phyloP scores from a whole-genome alignment of 1,140 invertebrate species.

The Yoshiicerus persimilis region DNA sequence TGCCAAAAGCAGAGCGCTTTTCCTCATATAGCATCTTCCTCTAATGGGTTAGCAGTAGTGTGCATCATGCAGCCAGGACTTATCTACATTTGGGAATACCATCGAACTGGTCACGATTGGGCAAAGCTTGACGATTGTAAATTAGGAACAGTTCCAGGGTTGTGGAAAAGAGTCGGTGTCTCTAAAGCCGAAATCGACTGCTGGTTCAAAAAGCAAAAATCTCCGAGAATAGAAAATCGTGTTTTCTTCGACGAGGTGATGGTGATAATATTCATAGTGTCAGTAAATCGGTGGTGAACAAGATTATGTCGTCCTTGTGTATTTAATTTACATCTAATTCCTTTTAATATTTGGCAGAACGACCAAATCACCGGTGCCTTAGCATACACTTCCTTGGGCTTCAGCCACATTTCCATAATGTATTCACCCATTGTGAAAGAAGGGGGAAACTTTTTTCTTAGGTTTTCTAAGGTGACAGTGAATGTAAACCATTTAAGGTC shows the following conservation, averaged over 20 bases:
- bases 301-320: no score
- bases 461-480: not conserved
- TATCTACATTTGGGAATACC: not conserved
- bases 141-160: not conserved
- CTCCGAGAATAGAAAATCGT: not conserved
- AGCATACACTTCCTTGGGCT: not conserved
- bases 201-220: not conserved
- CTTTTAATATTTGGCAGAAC: not conserved
- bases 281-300: no score
- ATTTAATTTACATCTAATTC: no score
- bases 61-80: not conserved
- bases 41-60: not conserved
- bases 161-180: not conserved
- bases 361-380: not conserved
- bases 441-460: not conserved
- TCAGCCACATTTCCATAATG: not conserved
- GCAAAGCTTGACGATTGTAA: not conserved
- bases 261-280: not conserved
- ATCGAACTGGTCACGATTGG: not conserved
- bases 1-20: not conserved
- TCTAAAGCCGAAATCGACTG: not conserved
- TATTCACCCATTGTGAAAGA: not conserved
- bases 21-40: not conserved
- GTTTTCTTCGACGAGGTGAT: not conserved
- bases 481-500: not conserved